Percentiles rank a stretch among this genome's conserved stretches.
Evolutionary conservation across 2,888 invertebrate genomes (phyloP).

Genomic region (Lysandra bellargus): DNA sequence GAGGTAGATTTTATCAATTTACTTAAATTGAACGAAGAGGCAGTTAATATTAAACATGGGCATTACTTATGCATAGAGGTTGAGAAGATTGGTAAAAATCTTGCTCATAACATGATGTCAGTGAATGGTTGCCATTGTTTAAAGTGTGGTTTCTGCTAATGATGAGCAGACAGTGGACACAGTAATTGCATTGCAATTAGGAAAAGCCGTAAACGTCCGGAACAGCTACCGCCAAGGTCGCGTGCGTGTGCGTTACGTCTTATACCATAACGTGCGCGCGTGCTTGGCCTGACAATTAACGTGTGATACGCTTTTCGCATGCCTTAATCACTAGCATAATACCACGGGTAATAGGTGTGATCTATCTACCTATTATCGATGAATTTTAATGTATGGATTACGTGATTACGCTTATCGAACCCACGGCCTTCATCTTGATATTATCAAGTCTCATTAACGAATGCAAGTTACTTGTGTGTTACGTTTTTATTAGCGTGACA

Average conservation of each 20-base stretch:
- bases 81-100: no score
- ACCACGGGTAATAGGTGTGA: slow-evolving; percentile 12
- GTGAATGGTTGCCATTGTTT: no score
- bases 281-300: slow-evolving; percentile 10
- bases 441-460: neutral
- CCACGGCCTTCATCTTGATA: neutral
- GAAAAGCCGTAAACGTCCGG: slow-evolving; percentile 24
- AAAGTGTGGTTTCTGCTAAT: neutral
- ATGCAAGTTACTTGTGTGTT: neutral
- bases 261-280: slow-evolving; percentile 25
- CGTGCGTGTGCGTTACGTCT: slow-evolving; percentile 20
- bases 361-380: slow-evolving; percentile 7
- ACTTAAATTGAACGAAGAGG: neutral
- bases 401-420: neutral
- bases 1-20: neutral
- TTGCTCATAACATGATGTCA: no score
- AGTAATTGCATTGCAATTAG: slow-evolving; percentile 4
- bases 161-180: neutral
- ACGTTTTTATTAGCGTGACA: neutral
- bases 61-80: no score
- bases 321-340: slow-evolving; percentile 4
- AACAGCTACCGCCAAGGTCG: slow-evolving; percentile 24
- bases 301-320: slow-evolving; percentile 27
- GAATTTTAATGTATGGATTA: slow-evolving; percentile 3
- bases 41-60: no score